A percentile compares a stretch with the other conserved stretches of the same genome.
These are phyloP conservation scores for Rynchops niger DNA, from an alignment of 2,113 vertebrate species.

Conservation along the genomic window DNA sequence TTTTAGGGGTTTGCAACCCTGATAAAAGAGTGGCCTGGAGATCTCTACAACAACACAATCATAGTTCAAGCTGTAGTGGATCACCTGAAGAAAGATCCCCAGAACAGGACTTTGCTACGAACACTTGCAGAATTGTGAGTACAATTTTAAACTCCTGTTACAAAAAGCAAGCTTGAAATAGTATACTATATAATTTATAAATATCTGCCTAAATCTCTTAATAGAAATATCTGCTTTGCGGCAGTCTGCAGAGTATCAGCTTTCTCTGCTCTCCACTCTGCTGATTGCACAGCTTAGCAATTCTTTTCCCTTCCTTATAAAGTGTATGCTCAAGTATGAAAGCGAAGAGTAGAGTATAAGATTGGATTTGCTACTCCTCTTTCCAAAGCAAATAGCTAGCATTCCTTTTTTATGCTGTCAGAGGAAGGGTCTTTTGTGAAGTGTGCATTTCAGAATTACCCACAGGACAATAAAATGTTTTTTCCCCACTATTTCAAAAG, in stretches of 20 bases:
- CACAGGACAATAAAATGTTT: background rate
- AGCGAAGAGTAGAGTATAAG: background rate
- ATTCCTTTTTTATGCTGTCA: background rate
- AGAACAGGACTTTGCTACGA: conserved; percentile 87
- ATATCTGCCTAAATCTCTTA: background rate
- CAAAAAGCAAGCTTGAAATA: background rate
- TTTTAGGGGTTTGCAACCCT: conserved; percentile 92
- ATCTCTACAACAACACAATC: conserved; percentile 95
- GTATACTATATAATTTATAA: background rate
- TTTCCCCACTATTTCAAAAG: background rate
- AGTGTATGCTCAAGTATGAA: background rate
- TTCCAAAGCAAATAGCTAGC: background rate
- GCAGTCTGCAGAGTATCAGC: background rate
- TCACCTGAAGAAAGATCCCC: conserved; percentile 90
- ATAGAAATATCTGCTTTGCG: background rate
- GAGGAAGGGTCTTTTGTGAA: background rate
- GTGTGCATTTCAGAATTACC: background rate
- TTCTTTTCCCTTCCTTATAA: background rate
- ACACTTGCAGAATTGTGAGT: conserved; percentile 96
- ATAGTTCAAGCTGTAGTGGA: conserved; percentile 92
- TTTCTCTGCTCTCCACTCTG: background rate
- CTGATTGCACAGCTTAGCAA: background rate
- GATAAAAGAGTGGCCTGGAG: conserved; percentile 95
- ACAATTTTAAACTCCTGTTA: background rate
- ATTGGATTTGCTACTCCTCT: background rate